Evolutionary conservation across 1,140 invertebrate genomes (phyloP), one percentile per base, ranked within the genome.

Genomic region (Lasioglossum albipes): DNA sequence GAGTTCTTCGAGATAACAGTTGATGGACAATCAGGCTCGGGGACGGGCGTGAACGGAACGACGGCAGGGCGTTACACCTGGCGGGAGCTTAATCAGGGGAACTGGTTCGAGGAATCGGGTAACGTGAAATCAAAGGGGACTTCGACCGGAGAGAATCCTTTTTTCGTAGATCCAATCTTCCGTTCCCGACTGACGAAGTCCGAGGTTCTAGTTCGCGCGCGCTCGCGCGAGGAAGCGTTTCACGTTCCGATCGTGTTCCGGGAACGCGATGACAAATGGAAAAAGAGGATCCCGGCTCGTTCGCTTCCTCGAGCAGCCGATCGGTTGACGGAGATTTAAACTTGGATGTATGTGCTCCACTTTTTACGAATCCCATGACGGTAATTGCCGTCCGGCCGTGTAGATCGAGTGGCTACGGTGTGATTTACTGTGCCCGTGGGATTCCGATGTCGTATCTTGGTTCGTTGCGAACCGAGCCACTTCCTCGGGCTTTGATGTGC

Each of bases 371-470:
- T 78, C 76, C 76, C 76, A 41, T 10, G 68, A 71, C 68, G 76
- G 59, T 78, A 78, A 78, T 78, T 78, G 76, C 68, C 59, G 69
- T 71, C 31, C 68, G 36, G n/a, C 9, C 57, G 18, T 6, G 59
- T 22, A 64, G 59, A 78, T 72, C 31, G 76, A 78, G 76, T 72
- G 45, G 59, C 31, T n/a, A 64, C 68, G 20, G 31, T 54, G 76
- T 78, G 76, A 78, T 78, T 78, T 78, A 78, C 76, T 22, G 68
- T 42, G 41, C 76, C 36, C 68, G 0, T n/a, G 76, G 76, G 76
- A 72, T 52, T 64, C 31, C 27, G 42, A 52, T 52, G 9, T 45
- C 16, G 59, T 72, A 64, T 72, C 68, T 64, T 78, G 57, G 36
- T 68, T 59, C 57, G 57, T n/a, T 59, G 57, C 18, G 57, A n/a